Percentiles rank a stretch among this genome's conserved stretches.
These are phyloP conservation scores for Serripes groenlandicus DNA, from an alignment of 2,888 invertebrate species.

Conservation along the genomic window DNA sequence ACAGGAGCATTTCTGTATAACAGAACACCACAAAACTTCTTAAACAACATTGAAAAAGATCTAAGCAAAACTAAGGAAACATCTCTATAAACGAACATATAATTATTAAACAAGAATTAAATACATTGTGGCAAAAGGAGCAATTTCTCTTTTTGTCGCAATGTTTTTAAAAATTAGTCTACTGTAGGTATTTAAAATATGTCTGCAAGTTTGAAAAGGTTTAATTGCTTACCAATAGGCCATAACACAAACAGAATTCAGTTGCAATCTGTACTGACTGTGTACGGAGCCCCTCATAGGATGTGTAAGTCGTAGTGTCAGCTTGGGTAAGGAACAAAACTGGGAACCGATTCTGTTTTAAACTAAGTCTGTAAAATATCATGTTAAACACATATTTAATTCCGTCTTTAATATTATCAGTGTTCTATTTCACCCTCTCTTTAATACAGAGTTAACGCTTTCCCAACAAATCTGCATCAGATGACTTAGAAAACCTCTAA, in stretches of 20 bases:
- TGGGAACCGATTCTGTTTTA: conserved; percentile 98
- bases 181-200: background rate
- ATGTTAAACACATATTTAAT: background rate
- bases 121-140: conserved; percentile 9
- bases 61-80: no score
- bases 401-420: no score
- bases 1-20: no score
- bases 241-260: conserved; percentile 92
- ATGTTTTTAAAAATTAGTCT: background rate
- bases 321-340: conserved; percentile 97
- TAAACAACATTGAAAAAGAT: no score
- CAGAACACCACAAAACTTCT: no score
- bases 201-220: background rate
- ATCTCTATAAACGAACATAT: no score
- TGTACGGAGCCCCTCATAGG: conserved; percentile 94
- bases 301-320: conserved; percentile 90
- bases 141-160: conserved; percentile 8
- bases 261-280: conserved; percentile 93
- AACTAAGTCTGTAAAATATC: conserved; percentile 89
- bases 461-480: no score
- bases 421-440: no score
- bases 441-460: no score
- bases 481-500: no score
- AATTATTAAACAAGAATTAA: background rate
- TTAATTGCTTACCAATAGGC: conserved; percentile 89